phyloP scores from a whole-genome alignment of 2,888 invertebrate species.

The Aelia acuminata region DNA sequence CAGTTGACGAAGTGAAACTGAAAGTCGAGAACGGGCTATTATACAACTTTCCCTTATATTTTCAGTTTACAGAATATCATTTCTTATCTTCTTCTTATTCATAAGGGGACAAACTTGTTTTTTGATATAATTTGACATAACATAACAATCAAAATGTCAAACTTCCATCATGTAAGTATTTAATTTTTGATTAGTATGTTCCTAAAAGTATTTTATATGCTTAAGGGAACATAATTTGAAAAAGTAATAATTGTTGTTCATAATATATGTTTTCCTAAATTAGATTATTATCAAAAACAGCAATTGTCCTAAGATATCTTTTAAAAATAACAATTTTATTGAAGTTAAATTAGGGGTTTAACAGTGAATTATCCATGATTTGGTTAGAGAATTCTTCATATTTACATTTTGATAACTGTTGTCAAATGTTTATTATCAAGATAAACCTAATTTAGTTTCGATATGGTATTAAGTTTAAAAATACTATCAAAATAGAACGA shows the following conservation, averaged over 20 bases:
- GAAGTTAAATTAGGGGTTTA: no score
- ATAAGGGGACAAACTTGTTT: not conserved
- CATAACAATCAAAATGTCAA: not conserved
- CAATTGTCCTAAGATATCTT: no score
- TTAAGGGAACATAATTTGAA: no score
- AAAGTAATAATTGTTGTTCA: no score
- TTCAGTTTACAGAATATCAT: not conserved
- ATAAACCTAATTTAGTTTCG: not conserved
- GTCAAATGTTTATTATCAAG: no score
- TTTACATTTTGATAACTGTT: no score
- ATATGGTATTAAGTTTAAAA: not conserved
- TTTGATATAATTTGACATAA: not conserved
- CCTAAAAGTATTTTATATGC: not conserved
- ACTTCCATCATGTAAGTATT: constrained; percentile 37
- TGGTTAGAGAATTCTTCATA: no score
- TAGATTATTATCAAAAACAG: no score
- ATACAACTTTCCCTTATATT: not conserved
- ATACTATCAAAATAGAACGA: not conserved
- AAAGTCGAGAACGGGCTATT: not conserved
- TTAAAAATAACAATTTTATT: not conserved
- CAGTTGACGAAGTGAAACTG: not conserved
- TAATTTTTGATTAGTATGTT: not conserved
- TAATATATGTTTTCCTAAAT: no score
- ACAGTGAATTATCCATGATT: no score
- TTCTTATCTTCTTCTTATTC: no score